Conservation (phyloP, 2,888 invertebrate species). For the Drosophila falleni region DNA sequence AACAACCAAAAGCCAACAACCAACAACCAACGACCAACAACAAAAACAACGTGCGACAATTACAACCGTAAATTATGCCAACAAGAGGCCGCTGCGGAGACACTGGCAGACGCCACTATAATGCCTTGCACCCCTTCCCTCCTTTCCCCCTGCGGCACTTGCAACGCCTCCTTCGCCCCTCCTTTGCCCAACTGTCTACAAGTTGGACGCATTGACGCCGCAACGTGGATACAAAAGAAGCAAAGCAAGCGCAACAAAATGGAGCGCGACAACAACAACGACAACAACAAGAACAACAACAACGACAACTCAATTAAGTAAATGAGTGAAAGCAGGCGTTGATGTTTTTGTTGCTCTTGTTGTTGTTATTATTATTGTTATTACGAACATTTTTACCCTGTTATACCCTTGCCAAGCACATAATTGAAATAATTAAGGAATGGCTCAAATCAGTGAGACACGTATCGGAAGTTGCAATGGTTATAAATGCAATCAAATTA, state of each 20-base stretch:
- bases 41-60: conserved; percentile 68
- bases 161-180: conserved; percentile 18
- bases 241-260: conserved; percentile 55
- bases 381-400: conserved; percentile 22
- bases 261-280: conserved; percentile 59
- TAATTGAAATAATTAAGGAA: conserved; percentile 21
- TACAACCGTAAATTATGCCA: conserved; percentile 77
- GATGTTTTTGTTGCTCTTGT: conserved; percentile 28
- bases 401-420: conserved; percentile 17
- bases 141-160: conserved; percentile 10
- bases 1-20: conserved; percentile 59
- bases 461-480: neutral
- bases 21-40: conserved; percentile 61
- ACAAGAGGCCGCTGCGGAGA: conserved; percentile 50
- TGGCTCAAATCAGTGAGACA: conserved; percentile 7
- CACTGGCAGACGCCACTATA: conserved; percentile 43
- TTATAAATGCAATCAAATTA: neutral
- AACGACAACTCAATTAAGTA: conserved; percentile 73
- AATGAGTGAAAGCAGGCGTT: conserved; percentile 64
- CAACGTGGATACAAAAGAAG: conserved; percentile 53
- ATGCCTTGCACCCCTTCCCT: conserved; percentile 14
- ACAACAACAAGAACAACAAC: conserved; percentile 64
- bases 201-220: conserved; percentile 34
- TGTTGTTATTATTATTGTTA: conserved; percentile 26
- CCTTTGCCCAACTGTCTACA: conserved; percentile 37